A percentile compares a stretch with the other conserved stretches of the same genome.
phyloP scores from a whole-genome alignment of 2,888 invertebrate species.

The Cheiracanthium punctorium region DNA sequence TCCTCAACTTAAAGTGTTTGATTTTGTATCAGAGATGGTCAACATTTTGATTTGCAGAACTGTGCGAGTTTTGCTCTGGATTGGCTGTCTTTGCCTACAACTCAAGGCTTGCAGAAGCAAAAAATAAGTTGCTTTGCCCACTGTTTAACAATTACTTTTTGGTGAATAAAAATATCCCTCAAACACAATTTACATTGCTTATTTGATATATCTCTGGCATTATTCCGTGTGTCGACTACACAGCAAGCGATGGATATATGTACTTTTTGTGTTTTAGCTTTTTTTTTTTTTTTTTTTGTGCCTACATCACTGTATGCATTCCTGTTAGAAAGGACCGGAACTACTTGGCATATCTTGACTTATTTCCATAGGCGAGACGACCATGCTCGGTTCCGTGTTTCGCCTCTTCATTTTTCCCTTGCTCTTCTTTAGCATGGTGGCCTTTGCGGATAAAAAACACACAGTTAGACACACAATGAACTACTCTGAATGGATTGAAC shows the following conservation, averaged over 20 bases:
- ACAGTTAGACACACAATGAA: slow-evolving; percentile 13
- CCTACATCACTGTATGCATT: slow-evolving; percentile 37
- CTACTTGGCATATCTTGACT: slow-evolving; percentile 67
- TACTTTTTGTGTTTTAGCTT: slow-evolving; percentile 36
- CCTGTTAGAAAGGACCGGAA: slow-evolving; percentile 68
- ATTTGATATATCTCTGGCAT: background rate
- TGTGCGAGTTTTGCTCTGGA: too few species aligned
- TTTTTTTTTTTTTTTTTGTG: background rate
- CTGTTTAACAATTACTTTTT: background rate
- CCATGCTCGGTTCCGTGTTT: slow-evolving; percentile 75
- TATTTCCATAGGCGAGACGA: slow-evolving; percentile 72
- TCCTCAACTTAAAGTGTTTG: too few species aligned
- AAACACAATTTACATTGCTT: background rate
- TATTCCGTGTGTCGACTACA: slow-evolving; percentile 7
- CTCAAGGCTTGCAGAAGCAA: background rate
- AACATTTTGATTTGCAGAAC: too few species aligned
- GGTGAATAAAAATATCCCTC: background rate
- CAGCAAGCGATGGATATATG: slow-evolving; percentile 31
- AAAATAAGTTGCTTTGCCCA: background rate
- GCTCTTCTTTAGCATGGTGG: slow-evolving; percentile 79
- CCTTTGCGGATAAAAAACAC: slow-evolving; percentile 75
- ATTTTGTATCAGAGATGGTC: too few species aligned
- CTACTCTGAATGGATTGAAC: too few species aligned
- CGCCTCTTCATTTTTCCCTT: slow-evolving; percentile 79
- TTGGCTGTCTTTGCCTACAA: too few species aligned